Conservation (phyloP, 2,888 invertebrate genomes). For the Habroteleia sp. region DNA sequence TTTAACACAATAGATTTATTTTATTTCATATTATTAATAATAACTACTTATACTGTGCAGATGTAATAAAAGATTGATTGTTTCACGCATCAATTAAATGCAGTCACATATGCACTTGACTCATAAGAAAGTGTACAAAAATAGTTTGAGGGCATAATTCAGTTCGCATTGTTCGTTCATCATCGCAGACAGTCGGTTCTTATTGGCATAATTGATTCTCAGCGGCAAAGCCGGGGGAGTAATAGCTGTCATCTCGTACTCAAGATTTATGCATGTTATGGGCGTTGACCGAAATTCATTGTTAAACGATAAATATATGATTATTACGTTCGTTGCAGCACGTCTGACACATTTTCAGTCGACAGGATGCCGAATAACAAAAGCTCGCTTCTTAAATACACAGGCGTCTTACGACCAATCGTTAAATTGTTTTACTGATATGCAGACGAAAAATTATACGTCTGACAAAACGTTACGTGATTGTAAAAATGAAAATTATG, state of each 20-base stretch:
- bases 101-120: slow-evolving; percentile 56
- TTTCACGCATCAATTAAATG: slow-evolving; percentile 47
- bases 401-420: slow-evolving; percentile 27
- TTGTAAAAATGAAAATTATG: slow-evolving; percentile 27
- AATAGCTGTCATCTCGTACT: slow-evolving; percentile 57
- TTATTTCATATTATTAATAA: too few species aligned
- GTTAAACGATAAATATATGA: slow-evolving; percentile 50
- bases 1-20: too few species aligned
- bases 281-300: slow-evolving; percentile 61
- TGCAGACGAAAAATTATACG: slow-evolving; percentile 11
- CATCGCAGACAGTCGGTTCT: slow-evolving; percentile 66
- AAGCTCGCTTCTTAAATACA: slow-evolving; percentile 19
- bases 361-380: slow-evolving; percentile 20
- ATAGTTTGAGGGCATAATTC: slow-evolving; percentile 71
- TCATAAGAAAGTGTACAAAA: slow-evolving; percentile 42
- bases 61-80: not conserved
- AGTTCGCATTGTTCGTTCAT: slow-evolving; percentile 73
- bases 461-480: slow-evolving; percentile 5
- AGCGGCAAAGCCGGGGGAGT: slow-evolving; percentile 56
- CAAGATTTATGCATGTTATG: slow-evolving; percentile 55
- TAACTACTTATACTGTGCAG: not conserved
- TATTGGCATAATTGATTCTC: slow-evolving; percentile 77
- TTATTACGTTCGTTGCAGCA: slow-evolving; percentile 32
- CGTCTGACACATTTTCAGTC: slow-evolving; percentile 33
- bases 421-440: slow-evolving; percentile 30